phyloP scores from a whole-genome alignment of 2,797 vertebrate genomes.

The Peromyscus melanophrys region DNA sequence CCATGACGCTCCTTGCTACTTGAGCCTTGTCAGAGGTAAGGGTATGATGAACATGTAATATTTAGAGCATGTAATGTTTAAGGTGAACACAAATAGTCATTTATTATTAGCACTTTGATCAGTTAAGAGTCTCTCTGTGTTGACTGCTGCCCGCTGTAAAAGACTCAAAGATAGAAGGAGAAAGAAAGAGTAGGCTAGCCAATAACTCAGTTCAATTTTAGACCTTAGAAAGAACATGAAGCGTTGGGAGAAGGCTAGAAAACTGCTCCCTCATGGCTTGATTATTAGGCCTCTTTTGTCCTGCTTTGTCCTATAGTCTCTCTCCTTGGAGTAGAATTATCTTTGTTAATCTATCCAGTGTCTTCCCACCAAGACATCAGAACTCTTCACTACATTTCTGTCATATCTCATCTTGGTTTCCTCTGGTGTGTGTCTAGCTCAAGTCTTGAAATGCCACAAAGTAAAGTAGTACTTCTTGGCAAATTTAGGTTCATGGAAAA shows the following conservation, averaged over 20 bases:
- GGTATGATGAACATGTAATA: neutral
- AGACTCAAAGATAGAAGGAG: neutral
- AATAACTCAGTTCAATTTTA: neutral
- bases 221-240: neutral
- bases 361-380: neutral
- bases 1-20: too few species aligned
- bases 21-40: neutral
- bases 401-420: neutral
- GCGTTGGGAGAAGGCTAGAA: neutral
- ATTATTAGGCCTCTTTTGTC: neutral
- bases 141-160: too few species aligned
- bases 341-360: neutral
- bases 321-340: neutral
- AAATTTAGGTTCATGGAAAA: constrained; percentile 25
- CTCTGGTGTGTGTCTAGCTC: neutral
- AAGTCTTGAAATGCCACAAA: constrained; percentile 28
- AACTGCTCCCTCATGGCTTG: neutral
- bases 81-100: neutral
- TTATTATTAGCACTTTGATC: neutral
- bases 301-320: neutral
- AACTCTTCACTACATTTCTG: neutral
- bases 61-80: neutral
- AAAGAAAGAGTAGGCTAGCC: neutral
- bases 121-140: neutral
- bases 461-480: neutral